phyloP scores from a whole-genome alignment of 2,888 invertebrate species.

The Protodeltote pygarga region DNA sequence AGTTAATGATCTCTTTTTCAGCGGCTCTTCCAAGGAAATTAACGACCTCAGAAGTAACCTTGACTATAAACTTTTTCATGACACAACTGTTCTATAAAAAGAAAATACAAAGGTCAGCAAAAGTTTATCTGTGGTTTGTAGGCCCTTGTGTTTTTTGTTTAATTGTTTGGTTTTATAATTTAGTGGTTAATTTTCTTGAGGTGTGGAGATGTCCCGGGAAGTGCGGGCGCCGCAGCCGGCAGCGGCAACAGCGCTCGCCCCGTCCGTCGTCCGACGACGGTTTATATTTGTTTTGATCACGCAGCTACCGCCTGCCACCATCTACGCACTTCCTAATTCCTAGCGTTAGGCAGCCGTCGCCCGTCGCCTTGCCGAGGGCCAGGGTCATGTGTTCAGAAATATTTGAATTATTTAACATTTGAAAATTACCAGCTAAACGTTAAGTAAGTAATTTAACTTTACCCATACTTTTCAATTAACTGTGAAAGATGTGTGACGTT shows the following conservation, averaged over 20 bases:
- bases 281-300: conserved; percentile 75
- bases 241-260: conserved; percentile 52
- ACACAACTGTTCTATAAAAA: neutral
- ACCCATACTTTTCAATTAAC: conserved; percentile 13
- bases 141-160: neutral
- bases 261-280: conserved; percentile 47
- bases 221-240: conserved; percentile 12
- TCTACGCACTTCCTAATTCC: conserved; percentile 67
- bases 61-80: neutral
- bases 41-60: conserved; percentile 1
- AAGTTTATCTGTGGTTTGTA: conserved; percentile 15
- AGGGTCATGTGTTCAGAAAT: conserved; percentile 45
- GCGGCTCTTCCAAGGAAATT: neutral
- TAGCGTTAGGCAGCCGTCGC: conserved; percentile 39
- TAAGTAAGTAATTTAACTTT: conserved; percentile 1
- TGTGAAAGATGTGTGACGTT: conserved; percentile 1
- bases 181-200: neutral
- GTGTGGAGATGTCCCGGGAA: conserved; percentile 9
- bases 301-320: conserved; percentile 61
- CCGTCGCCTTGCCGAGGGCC: conserved; percentile 48
- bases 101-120: conserved; percentile 6
- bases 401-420: conserved; percentile 34
- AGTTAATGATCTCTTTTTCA: neutral
- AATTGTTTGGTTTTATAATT: neutral
- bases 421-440: conserved; percentile 24